These are phyloP conservation scores for Copsychus sechellarum DNA, from an alignment of 2,113 vertebrate genomes.

Conservation along the genomic window DNA sequence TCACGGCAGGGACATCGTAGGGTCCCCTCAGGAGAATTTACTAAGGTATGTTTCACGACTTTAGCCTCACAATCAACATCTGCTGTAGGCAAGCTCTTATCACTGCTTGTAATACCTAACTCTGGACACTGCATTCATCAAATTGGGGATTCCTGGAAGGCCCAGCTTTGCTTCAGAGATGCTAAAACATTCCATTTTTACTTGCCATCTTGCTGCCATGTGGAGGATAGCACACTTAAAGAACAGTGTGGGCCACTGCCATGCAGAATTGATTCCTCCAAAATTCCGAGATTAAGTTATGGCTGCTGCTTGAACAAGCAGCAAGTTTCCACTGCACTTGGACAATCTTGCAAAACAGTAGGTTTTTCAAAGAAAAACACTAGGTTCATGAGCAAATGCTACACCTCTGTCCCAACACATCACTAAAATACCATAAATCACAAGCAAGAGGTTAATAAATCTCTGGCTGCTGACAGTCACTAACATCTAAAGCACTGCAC, in stretches of 20 bases:
- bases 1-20: rapidly evolving
- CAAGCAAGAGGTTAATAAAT: not conserved
- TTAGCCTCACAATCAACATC: not conserved
- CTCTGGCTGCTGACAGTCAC: not conserved
- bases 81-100: not conserved
- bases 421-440: not conserved
- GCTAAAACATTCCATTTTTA: not conserved
- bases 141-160: not conserved
- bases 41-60: not conserved
- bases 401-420: not conserved
- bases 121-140: not conserved
- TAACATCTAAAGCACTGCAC: not conserved
- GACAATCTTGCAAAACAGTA: not conserved
- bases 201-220: not conserved
- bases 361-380: not conserved
- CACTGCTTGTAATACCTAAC: not conserved
- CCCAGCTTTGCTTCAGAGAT: not conserved
- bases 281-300: not conserved
- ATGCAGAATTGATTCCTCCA: not conserved
- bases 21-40: not conserved
- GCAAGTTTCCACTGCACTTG: not conserved
- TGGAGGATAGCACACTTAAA: not conserved
- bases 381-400: not conserved
- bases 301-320: not conserved
- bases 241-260: not conserved